phyloP scores from a whole-genome alignment of 2,113 vertebrate species.

The Gadus macrocephalus region DNA sequence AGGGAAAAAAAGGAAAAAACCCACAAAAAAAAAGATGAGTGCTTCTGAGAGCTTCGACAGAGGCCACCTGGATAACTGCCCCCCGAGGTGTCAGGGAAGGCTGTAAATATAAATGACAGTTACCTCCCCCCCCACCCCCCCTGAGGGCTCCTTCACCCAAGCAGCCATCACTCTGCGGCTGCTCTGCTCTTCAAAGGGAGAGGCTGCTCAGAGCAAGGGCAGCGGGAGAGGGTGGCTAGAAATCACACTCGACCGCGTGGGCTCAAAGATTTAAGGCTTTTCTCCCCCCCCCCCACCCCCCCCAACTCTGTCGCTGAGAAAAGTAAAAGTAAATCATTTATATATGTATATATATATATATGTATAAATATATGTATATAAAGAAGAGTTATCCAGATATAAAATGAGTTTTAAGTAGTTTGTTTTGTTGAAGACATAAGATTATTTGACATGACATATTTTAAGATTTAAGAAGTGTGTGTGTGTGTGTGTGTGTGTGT shows the following conservation, averaged over 20 bases:
- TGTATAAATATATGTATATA: too few species aligned
- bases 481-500: too few species aligned
- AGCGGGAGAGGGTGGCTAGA: conserved; percentile 15
- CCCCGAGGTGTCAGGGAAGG: conserved; percentile 63
- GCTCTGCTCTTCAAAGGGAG: conserved; percentile 61
- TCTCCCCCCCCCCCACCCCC: conserved; percentile 14
- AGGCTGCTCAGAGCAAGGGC: conserved; percentile 59
- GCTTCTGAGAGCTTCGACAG: conserved; percentile 61
- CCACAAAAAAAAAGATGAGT: conserved; percentile 51
- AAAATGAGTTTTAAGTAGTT: too few species aligned
- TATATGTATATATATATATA: not conserved
- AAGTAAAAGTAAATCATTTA: not conserved
- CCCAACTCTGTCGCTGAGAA: conserved; percentile 3
- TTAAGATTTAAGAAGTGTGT: too few species aligned
- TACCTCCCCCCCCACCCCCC: conserved; percentile 45
- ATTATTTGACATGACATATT: too few species aligned
- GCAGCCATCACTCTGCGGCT: conserved; percentile 58
- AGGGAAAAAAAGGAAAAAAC: conserved; percentile 33
- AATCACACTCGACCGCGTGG: conserved; percentile 29
- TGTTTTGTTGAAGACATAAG: too few species aligned
- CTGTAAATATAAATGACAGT: conserved; percentile 74
- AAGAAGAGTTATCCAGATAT: too few species aligned
- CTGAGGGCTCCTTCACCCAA: conserved; percentile 55
- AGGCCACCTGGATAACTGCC: conserved; percentile 72
- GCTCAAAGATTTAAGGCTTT: conserved; percentile 17